Conservation (phyloP, 2,888 invertebrate species). For the Eurytoma californica region DNA sequence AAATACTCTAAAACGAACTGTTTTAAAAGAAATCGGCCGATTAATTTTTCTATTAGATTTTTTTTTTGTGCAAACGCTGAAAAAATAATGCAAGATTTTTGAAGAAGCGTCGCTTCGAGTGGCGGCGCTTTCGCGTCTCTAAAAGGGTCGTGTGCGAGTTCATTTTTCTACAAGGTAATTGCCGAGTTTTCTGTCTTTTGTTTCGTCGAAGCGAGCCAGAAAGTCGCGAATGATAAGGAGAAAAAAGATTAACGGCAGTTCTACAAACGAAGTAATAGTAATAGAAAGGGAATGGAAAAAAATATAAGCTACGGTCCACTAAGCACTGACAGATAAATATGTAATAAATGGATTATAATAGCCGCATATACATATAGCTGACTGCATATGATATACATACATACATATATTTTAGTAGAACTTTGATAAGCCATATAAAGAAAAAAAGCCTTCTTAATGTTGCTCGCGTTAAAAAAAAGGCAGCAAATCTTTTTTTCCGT, state of each 20-base stretch:
- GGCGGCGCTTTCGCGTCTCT: conserved; percentile 10
- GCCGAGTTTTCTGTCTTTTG: conserved; percentile 32
- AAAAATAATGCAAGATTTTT: conserved; percentile 31
- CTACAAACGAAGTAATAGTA: conserved; percentile 54
- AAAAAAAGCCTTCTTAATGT: conserved; percentile 58
- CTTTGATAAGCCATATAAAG: conserved; percentile 64
- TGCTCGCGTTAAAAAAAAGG: conserved; percentile 6
- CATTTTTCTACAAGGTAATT: conserved; percentile 37
- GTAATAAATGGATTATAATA: conserved; percentile 69
- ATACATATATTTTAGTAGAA: conserved; percentile 72
- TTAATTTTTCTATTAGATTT: conserved; percentile 32
- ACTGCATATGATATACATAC: conserved; percentile 68
- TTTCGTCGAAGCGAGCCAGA: conserved; percentile 48
- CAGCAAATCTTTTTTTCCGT: conserved; percentile 10
- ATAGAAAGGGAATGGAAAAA: conserved; percentile 45
- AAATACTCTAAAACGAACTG: conserved; percentile 13
- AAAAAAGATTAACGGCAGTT: conserved; percentile 50
- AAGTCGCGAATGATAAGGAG: conserved; percentile 29
- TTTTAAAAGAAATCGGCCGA: conserved; percentile 9
- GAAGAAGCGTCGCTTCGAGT: not conserved
- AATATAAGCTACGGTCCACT: conserved; percentile 65
- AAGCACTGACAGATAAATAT: conserved; percentile 67
- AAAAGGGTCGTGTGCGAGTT: conserved; percentile 30
- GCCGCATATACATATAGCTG: conserved; percentile 70
- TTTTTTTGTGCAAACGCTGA: not conserved